phyloP scores from a whole-genome alignment of 2,888 invertebrate genomes.

The Caenorhabditis sp. region DNA sequence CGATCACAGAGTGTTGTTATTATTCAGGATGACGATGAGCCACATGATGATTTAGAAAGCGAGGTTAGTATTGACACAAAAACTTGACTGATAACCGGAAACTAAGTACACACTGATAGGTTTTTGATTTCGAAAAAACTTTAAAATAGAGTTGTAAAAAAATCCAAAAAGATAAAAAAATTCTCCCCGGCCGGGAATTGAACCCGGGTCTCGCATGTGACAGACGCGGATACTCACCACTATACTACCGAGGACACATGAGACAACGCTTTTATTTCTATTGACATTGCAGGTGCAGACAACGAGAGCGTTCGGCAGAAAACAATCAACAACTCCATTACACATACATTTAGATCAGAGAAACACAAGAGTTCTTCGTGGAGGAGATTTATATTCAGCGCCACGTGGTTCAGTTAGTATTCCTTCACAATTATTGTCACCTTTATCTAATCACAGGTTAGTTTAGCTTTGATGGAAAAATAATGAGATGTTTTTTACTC shows the following conservation, averaged over 20 bases:
- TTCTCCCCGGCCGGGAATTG: not conserved
- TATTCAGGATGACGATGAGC: constrained; percentile 35
- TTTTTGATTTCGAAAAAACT: not conserved
- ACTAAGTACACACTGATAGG: not conserved
- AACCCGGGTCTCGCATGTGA: not conserved
- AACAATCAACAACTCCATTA: constrained; percentile 28
- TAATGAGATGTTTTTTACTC: no score
- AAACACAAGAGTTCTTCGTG: constrained; percentile 31
- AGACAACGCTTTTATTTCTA: not conserved
- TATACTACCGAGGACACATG: not conserved
- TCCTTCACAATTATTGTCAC: constrained; percentile 43
- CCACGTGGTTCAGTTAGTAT: constrained; percentile 43
- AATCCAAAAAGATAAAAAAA: not conserved
- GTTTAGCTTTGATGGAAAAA: no score
- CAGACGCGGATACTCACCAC: not conserved
- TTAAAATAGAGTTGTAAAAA: not conserved
- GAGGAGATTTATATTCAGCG: constrained; percentile 34
- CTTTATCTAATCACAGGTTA: constrained; percentile 41
- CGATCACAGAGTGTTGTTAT: constrained; percentile 50
- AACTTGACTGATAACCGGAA: no score
- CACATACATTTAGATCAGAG: constrained; percentile 47
- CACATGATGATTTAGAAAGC: not conserved
- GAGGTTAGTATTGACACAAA: constrained; percentile 1
- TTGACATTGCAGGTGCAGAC: not conserved
- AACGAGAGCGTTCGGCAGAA: not conserved